Percentiles rank a stretch among this genome's conserved stretches.
Evolutionary conservation across 1,140 invertebrate species (phyloP).

Genomic region (Zaprionus camerounensis): DNA sequence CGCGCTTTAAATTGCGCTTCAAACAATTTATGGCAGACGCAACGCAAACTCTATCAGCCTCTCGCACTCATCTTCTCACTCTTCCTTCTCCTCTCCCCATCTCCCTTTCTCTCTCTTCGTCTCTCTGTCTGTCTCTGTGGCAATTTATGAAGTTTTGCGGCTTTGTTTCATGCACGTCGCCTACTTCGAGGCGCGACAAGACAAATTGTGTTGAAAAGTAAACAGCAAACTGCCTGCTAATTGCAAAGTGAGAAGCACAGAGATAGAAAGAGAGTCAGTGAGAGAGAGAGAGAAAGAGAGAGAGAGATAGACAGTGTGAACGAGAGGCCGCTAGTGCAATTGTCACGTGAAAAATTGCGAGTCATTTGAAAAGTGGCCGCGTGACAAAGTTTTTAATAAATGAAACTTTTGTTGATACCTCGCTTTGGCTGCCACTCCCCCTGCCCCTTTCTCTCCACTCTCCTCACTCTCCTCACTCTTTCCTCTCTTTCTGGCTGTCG

Average conservation of each 20-base stretch:
- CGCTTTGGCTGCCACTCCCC: background rate
- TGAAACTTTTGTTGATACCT: conserved; percentile 67
- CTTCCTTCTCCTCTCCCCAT: background rate
- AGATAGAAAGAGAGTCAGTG: background rate
- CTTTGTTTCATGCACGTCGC: conserved; percentile 69
- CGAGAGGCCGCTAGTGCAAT: conserved; percentile 40
- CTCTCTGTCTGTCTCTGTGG: background rate
- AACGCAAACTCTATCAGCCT: background rate
- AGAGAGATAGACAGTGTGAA: background rate
- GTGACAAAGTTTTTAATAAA: conserved; percentile 82
- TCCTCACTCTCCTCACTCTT: conserved; percentile 6
- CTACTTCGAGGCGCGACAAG: conserved; percentile 71
- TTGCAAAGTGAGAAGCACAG: conserved; percentile 55
- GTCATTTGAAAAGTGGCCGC: conserved; percentile 78
- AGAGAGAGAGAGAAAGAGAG: conserved; percentile 15
- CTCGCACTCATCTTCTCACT: background rate
- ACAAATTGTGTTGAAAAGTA: conserved; percentile 79
- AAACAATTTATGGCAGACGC: conserved; percentile 16
- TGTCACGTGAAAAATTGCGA: conserved; percentile 81
- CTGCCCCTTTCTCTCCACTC: conserved; percentile 5
- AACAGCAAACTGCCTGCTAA: conserved; percentile 80
- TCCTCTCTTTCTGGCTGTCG: background rate
- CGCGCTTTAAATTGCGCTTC: conserved; percentile 19
- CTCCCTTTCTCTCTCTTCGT: background rate
- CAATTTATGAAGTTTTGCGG: conserved; percentile 78